phyloP scores from a whole-genome alignment of 2,113 vertebrate genomes.

The Tupaia tana region DNA sequence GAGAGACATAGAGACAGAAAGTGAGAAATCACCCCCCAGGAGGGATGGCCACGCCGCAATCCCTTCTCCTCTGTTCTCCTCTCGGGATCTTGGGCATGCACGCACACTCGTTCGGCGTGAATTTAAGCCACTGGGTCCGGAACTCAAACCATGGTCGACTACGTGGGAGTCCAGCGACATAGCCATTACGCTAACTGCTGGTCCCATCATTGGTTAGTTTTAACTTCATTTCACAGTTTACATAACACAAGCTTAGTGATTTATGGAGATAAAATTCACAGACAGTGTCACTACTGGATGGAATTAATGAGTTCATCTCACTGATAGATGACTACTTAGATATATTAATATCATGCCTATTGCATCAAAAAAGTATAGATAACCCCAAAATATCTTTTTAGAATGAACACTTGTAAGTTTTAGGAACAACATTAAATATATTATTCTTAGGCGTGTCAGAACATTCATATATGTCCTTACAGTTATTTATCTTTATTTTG shows the following conservation, averaged over 20 bases:
- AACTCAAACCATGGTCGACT: too few relatives aligned
- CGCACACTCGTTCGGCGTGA: too few relatives aligned
- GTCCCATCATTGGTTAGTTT: background rate
- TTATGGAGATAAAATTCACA: constrained; percentile 51
- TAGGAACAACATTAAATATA: background rate
- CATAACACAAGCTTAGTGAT: constrained; percentile 28
- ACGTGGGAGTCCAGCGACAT: too few relatives aligned
- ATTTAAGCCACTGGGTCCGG: too few relatives aligned
- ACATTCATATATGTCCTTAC: background rate
- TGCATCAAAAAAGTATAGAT: background rate
- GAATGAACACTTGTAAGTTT: background rate
- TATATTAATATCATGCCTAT: background rate
- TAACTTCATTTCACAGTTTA: constrained; percentile 17
- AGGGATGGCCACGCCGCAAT: too few relatives aligned
- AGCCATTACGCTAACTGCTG: too few relatives aligned
- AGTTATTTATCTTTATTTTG: constrained; percentile 45
- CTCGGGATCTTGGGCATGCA: too few relatives aligned
- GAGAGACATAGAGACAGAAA: too few relatives aligned
- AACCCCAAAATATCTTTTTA: background rate
- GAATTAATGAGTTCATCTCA: constrained; percentile 46
- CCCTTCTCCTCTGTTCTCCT: too few relatives aligned
- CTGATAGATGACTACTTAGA: background rate
- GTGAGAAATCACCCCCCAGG: too few relatives aligned
- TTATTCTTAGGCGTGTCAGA: background rate
- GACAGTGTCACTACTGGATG: constrained; percentile 19